These are phyloP conservation scores for Chelonus formosanus DNA, from an alignment of 2,888 invertebrate genomes.

Conservation along the genomic window DNA sequence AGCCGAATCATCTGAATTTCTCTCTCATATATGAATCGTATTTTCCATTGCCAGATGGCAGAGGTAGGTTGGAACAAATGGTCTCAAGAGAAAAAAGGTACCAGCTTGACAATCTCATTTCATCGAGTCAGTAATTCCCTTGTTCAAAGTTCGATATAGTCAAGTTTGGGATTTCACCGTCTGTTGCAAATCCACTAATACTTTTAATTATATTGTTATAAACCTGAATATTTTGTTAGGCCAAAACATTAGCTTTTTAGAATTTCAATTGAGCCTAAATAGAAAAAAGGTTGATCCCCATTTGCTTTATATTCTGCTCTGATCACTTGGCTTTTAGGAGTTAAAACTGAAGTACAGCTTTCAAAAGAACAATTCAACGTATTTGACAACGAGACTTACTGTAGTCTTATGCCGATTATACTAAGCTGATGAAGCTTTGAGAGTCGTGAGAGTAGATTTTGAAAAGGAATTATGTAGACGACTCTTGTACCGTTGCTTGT, in stretches of 20 bases:
- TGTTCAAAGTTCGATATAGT: not conserved
- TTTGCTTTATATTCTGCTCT: too few relatives aligned
- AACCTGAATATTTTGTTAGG: slow-evolving; percentile 1
- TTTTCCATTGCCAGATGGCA: not conserved
- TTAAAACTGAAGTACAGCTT: not conserved
- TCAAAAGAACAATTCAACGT: not conserved
- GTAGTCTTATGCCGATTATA: slow-evolving; percentile 17
- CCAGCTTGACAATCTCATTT: slow-evolving; percentile 1
- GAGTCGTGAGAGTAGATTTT: slow-evolving; percentile 12
- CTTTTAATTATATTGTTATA: slow-evolving; percentile 6
- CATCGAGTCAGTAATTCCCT: slow-evolving; percentile 5
- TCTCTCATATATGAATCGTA: too few relatives aligned
- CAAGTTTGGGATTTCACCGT: slow-evolving; percentile 11
- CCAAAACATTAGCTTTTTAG: not conserved
- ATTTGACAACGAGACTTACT: slow-evolving; percentile 12
- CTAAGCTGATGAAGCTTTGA: slow-evolving; percentile 21
- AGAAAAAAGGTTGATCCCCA: too few relatives aligned
- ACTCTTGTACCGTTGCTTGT: slow-evolving; percentile 4
- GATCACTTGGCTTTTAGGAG: not conserved
- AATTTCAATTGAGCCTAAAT: too few relatives aligned
- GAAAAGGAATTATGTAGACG: slow-evolving; percentile 15
- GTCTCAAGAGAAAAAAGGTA: not conserved
- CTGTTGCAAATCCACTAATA: slow-evolving; percentile 5
- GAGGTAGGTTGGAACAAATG: slow-evolving; percentile 10
- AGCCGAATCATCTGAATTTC: too few relatives aligned